Evolutionary conservation across 1,140 invertebrate genomes (phyloP), one percentile per base, ranked within the genome.

Genomic region (Paralvinella palmiformis): DNA sequence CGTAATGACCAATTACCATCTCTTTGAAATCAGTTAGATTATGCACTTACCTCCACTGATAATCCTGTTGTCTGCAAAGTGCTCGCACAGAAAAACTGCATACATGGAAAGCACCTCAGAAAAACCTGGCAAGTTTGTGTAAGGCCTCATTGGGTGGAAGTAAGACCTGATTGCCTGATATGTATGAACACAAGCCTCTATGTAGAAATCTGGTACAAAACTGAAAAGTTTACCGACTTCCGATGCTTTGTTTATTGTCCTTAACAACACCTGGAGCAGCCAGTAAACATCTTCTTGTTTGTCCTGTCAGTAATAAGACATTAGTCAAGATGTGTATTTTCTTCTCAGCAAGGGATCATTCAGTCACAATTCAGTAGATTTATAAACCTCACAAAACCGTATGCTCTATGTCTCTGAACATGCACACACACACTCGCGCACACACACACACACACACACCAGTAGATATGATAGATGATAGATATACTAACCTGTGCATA

Each of bases 131-230:
- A 88, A 77, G 22, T 82, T 80, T 33, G 85, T 81, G 31, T 87
- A 82, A 0, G 83, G 81, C 1, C 83, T 79, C 1, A 86, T 87
- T 0, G 87, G 86, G 73, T 88, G 84, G 72, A 89, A 84, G 69
- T 86, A 87, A 55, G 78, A 83, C 10, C 83, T 75, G 2, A 85
- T 80, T 62, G 81, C 85, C 67, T 80, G 84, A 59, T 73, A 86
- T 6, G 89, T 75, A 73, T 91, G 88, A 56, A 90, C 83, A 52
- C 89, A 83, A 6, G 86, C 84, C 60, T 91, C 88, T 35, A 92
- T 82, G 74, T 92, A 91, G 72, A 90, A 88, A 67, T 91, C 89
- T 1, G 91, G 91, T 17, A 91, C 86, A 75, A 91, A 92, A 10
- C 86, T 84, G 76, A 91, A 91, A 35, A 91, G 82, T 3, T 85